These are phyloP conservation scores for Hipposideros armiger DNA, from an alignment of 2,113 vertebrate species.

Conservation along the genomic window DNA sequence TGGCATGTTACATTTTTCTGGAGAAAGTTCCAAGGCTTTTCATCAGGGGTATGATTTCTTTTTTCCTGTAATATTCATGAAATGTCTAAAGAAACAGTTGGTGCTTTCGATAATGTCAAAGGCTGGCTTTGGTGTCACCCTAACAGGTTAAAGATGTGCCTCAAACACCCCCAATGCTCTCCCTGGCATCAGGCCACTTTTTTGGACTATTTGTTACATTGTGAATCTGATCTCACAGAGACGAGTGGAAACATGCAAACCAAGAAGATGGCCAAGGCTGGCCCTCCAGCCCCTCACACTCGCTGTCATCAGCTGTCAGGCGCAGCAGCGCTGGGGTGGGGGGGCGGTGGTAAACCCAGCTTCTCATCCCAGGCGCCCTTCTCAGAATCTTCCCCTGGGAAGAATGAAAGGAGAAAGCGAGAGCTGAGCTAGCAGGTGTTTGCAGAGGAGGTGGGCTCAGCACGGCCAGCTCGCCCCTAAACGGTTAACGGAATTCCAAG, in stretches of 20 bases:
- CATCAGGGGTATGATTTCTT: neutral
- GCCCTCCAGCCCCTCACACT: neutral
- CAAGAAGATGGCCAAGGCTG: neutral
- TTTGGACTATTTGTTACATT: neutral
- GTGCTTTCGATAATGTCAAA: neutral
- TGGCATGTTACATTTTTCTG: neutral
- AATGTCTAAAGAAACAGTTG: neutral
- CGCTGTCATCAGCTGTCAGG: neutral
- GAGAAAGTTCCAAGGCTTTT: neutral
- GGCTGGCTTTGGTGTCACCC: neutral
- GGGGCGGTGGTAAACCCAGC: fast-evolving
- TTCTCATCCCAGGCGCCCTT: fast-evolving
- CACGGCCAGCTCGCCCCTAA: neutral
- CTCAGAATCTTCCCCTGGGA: neutral
- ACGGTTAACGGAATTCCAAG: neutral
- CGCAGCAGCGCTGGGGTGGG: too few relatives aligned
- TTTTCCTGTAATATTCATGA: neutral
- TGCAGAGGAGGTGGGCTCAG: too few relatives aligned
- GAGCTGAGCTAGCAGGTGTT: too few relatives aligned
- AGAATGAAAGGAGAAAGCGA: too few relatives aligned
- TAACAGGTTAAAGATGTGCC: neutral
- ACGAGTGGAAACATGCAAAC: neutral
- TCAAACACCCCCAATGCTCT: neutral
- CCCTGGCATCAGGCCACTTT: neutral
- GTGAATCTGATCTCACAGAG: neutral